phyloP scores from a whole-genome alignment of 2,113 vertebrate genomes.

The Gavialis gangeticus region DNA sequence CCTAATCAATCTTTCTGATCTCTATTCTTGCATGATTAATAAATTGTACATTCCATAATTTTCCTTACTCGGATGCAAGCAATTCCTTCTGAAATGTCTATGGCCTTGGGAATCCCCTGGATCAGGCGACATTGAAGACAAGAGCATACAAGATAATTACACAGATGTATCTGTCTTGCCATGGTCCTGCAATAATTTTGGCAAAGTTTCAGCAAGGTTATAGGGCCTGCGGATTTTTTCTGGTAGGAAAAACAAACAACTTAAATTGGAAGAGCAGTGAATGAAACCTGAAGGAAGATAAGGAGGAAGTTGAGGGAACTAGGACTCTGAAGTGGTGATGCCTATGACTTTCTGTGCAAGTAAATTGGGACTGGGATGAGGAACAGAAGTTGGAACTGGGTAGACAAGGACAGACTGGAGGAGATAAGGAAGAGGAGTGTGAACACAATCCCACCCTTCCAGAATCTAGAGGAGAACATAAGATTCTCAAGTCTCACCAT shows the following conservation, averaged over 20 bases:
- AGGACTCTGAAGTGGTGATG: background rate
- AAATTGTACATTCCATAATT: background rate
- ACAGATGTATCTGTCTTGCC: constrained; percentile 12
- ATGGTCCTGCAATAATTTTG: background rate
- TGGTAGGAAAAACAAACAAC: background rate
- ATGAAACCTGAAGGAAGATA: background rate
- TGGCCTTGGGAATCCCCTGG: background rate
- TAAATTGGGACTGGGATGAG: background rate
- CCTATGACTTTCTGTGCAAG: background rate
- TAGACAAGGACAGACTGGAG: background rate
- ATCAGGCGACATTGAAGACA: constrained; percentile 26
- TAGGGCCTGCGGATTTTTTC: background rate
- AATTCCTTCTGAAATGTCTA: constrained; percentile 10
- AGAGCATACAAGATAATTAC: background rate
- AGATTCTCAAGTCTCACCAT: background rate
- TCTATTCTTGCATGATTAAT: constrained; percentile 18
- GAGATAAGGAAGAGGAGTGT: background rate
- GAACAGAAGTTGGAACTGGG: background rate
- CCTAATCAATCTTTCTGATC: constrained; percentile 27
- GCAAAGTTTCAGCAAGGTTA: background rate
- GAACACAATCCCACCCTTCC: background rate
- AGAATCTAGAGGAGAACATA: background rate
- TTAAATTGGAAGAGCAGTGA: background rate
- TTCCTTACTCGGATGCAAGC: background rate
- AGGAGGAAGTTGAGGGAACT: background rate